Evolutionary conservation across 2,113 vertebrate species (phyloP), one percentile per base, ranked within the genome.

Genomic region (Macroglossus sobrinus): DNA sequence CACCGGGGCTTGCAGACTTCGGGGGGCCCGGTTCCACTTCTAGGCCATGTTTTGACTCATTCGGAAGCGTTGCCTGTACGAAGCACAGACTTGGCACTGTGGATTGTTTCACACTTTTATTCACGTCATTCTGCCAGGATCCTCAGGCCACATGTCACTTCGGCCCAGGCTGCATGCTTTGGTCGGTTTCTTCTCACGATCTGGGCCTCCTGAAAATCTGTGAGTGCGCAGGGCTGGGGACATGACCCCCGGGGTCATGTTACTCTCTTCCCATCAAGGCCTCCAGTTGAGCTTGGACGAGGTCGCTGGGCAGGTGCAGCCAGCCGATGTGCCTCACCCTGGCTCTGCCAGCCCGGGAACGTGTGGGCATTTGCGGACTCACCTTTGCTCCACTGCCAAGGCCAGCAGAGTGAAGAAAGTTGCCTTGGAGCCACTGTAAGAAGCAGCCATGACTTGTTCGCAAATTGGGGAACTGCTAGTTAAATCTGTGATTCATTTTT

Each of bases 401-500:
- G 50, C 30, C 30, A 24, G 7, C 55, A 6, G 35, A 81, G 55
- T 4, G 28, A 53, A 63, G 78, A 59, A 81, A 76, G 84, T 24
- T 50, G 22, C 47, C 43, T 35, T 19, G 66, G 89, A 71, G 35
- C 59, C 53, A 28, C 16, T 16, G 8, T 43, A 59, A 40, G 57
- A 35, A 57, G 28, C 26, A 75, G 53, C 21, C 28, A 50, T 38
- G 4, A 24, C 43, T 66, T 35, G 28, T 91, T 88, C 78, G 92
- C 64, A 71, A 66, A 78, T 38, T 76, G 59, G 47, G 19, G 71
- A 50, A 72, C 43, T 47, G 11, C 19, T 33, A 71, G 40, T 64
- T 50, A 82, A 78, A 55, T 64, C 35, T 57, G n/a, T 78, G 72
- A 91, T 82, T 93, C 18, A 26, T 57, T 22, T 72, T 78, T 95